Evolutionary conservation across 92 coral and sea anemone genomes (phyloP).

Genomic region (Epizoanthus scotinus): DNA sequence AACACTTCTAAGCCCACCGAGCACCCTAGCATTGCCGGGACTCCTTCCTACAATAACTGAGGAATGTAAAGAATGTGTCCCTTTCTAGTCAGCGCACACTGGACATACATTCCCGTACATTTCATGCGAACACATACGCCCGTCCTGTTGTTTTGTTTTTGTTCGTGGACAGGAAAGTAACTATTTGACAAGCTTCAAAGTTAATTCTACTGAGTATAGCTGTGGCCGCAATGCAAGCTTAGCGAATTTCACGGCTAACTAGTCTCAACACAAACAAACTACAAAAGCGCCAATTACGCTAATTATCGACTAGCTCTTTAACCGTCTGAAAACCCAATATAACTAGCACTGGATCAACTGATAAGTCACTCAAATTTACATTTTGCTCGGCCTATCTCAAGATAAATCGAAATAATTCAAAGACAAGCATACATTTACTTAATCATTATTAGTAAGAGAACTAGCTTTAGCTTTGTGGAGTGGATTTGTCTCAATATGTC

Average conservation of each 20-base stretch:
- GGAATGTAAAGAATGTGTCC: not conserved
- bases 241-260: not conserved
- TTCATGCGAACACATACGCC: not conserved
- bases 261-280: not conserved
- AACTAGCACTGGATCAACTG: not conserved
- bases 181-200: not conserved
- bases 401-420: not conserved
- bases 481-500: not conserved
- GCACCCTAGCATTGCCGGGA: not conserved
- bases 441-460: not conserved
- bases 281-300: conserved; percentile 8
- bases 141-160: not conserved
- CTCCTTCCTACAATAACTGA: not conserved
- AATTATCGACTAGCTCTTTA: too few relatives aligned
- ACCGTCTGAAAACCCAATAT: not conserved
- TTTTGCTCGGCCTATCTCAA: not conserved
- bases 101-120: not conserved
- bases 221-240: not conserved
- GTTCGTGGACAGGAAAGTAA: not conserved
- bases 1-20: conserved; percentile 21
- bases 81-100: not conserved
- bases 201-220: not conserved
- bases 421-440: not conserved
- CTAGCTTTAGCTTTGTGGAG: not conserved
- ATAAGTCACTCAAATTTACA: not conserved